phyloP scores from a whole-genome alignment of 2,797 vertebrate species.

The Ambastaia sidthimunki region DNA sequence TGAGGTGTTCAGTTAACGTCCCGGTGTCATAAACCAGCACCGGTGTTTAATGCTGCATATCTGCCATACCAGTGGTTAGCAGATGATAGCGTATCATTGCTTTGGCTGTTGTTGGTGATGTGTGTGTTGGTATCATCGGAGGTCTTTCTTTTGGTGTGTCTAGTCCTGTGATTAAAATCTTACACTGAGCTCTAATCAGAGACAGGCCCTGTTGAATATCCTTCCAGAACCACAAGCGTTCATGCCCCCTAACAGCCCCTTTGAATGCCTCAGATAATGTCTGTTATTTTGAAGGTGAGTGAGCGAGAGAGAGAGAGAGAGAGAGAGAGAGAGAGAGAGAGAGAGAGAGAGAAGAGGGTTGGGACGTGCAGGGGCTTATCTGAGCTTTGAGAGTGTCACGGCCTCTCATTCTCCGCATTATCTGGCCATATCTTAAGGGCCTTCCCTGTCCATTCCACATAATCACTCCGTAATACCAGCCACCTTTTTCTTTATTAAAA shows the following conservation, averaged over 20 bases:
- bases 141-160: conserved; percentile 70
- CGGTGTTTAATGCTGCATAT: conserved; percentile 66
- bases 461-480: conserved; percentile 84
- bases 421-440: conserved; percentile 81
- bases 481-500: conserved; percentile 85
- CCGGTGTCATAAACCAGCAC: conserved; percentile 44
- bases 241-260: conserved; percentile 79
- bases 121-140: conserved; percentile 49
- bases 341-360: conserved; percentile 69
- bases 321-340: too few species aligned
- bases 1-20: neutral
- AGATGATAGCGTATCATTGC: conserved; percentile 73
- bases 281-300: conserved; percentile 71
- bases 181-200: conserved; percentile 69
- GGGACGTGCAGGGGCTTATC: conserved; percentile 56
- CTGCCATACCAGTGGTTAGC: conserved; percentile 66
- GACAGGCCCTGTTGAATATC: conserved; percentile 67
- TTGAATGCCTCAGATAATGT: conserved; percentile 82
- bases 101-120: conserved; percentile 42
- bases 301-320: too few species aligned
- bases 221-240: conserved; percentile 80
- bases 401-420: conserved; percentile 74
- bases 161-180: conserved; percentile 72
- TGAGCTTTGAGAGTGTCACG: conserved; percentile 54
- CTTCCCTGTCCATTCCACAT: conserved; percentile 81